phyloP scores from a whole-genome alignment of 2,888 invertebrate species.

The Xestobium rufovillosum region DNA sequence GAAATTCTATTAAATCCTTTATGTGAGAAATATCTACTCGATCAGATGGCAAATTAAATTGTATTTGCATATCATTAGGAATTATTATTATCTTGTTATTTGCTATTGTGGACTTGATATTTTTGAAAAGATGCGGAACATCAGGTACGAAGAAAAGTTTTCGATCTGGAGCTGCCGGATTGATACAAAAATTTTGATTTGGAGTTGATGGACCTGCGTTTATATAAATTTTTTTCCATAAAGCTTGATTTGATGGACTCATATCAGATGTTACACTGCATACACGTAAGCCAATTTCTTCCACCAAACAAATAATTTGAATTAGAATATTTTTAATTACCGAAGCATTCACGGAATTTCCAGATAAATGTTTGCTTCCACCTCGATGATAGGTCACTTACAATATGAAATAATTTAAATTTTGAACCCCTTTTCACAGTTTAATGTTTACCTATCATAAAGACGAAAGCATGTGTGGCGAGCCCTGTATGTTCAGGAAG shows the following conservation, averaged over 20 bases:
- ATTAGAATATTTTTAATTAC: constrained; percentile 4
- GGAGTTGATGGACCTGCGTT: constrained; percentile 10
- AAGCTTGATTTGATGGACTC: constrained; percentile 22
- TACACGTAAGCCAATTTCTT: constrained; percentile 6
- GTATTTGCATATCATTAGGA: constrained; percentile 8
- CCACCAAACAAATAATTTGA: constrained; percentile 6
- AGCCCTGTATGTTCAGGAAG: constrained; percentile 14
- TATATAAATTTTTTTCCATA: constrained; percentile 21
- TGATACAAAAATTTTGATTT: constrained; percentile 13
- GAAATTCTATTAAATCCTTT: constrained; percentile 9
- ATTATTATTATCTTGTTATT: constrained; percentile 15
- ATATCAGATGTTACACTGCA: constrained; percentile 23
- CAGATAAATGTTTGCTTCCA: constrained; percentile 18
- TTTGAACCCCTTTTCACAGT: neutral
- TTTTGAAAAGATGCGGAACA: constrained; percentile 16
- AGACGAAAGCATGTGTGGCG: constrained; percentile 18
- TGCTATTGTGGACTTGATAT: constrained; percentile 11
- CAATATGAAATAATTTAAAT: neutral
- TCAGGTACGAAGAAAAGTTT: constrained; percentile 17
- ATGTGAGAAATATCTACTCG: constrained; percentile 15
- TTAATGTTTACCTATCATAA: constrained; percentile 13
- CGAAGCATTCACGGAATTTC: neutral
- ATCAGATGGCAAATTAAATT: constrained; percentile 17
- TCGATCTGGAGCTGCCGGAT: constrained; percentile 18
- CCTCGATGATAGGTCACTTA: constrained; percentile 9